Evolutionary conservation across 2,888 invertebrate genomes (phyloP).

Genomic region (Lagria hirta): DNA sequence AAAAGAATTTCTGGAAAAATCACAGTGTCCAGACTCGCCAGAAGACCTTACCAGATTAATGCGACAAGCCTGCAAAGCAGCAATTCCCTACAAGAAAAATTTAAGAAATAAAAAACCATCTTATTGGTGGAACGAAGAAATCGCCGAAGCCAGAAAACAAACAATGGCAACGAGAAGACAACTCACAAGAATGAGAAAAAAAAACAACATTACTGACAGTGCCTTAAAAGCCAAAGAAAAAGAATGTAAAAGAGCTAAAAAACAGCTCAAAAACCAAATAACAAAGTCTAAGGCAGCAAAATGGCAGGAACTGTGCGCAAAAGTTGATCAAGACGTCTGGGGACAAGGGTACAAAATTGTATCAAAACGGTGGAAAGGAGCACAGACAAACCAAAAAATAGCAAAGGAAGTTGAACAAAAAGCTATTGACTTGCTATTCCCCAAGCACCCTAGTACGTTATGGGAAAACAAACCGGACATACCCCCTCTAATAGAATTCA

Average conservation of each 20-base stretch:
- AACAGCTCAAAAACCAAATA: background rate
- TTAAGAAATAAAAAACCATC: constrained; percentile 2
- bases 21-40: background rate
- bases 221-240: constrained; percentile 3
- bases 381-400: background rate
- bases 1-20: constrained; percentile 1
- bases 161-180: background rate
- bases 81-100: constrained; percentile 2
- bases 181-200: background rate
- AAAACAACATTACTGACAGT: constrained; percentile 3
- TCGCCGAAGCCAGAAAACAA: constrained; percentile 1
- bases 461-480: background rate
- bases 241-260: background rate
- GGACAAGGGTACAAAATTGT: background rate
- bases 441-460: background rate
- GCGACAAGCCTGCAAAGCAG: constrained; percentile 1
- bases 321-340: constrained; percentile 4
- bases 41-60: constrained; percentile 1
- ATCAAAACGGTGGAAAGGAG: background rate
- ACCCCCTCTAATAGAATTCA: background rate
- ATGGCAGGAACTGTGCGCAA: constrained; percentile 1
- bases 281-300: background rate
- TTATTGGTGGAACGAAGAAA: constrained; percentile 2
- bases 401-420: constrained; percentile 8
- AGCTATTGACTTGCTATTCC: background rate